Evolutionary conservation across 2,797 vertebrate species (phyloP), one percentile per base, ranked within the genome.

Genomic region (Sciurus vulgaris): DNA sequence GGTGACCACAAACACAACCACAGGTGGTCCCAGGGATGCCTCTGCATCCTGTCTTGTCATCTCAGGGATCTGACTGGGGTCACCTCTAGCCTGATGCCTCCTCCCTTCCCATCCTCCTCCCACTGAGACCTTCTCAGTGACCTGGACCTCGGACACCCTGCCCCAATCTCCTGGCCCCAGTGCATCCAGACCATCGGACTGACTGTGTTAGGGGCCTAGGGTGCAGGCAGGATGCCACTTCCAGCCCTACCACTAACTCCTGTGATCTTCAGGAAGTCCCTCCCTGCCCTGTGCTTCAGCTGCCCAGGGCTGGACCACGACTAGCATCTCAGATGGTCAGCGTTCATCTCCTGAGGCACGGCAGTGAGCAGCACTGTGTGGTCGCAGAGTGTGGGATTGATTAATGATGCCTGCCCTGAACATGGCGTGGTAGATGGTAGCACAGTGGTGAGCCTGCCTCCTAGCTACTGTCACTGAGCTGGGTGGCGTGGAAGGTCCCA

Each of bases 1-100:
- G 65, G 89, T 95, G 96, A 93, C 97, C 79, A 22, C 63, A 94
- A 54, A 94, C 76, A 83, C 26, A 44, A 87, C 91, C 93, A 51
- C 79, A 30, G 94, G 93, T 8, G 0, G 88, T 79, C 86, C 61
- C 30, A 30, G 41, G 91, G 72, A 78, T n/a, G 20, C 93, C 61
- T 86, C 67, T 70, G 11, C 56, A 63, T 61, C 91, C 93, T 86
- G 54, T 78, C 73, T 94, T 77, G 74, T 94, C 89, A 95, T 63
- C 83, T 94, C 28, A 0, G 8, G 11, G 38, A 81, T 92, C 96
- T 92, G 86, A 44, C 47, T 63, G 59, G 38, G 82, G 92, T 94
- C 86, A 73, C 49, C 85, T 44, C 89, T 67, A 61, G 69, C 78
- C 87, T 73, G 70, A 30, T n/a, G 86, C 69, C 78, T 61, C 81